Percentiles rank a stretch among this genome's conserved stretches.
Evolutionary conservation across 2,113 vertebrate species (phyloP).

Genomic region (Anoplopoma fimbria): DNA sequence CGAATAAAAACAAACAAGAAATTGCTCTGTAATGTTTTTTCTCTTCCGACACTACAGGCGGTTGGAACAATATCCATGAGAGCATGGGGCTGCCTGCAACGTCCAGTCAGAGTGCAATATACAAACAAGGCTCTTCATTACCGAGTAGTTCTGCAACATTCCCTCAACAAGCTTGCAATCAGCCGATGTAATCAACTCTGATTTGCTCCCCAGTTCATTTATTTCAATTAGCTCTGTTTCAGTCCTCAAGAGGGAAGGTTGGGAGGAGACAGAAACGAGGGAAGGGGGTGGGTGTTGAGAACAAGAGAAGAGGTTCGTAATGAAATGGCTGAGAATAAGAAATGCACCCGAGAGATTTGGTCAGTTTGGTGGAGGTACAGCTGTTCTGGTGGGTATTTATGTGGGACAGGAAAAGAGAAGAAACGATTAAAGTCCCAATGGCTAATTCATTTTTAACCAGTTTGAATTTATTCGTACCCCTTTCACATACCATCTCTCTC

Average conservation of each 20-base stretch:
- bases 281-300: slow-evolving; percentile 24
- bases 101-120: slow-evolving; percentile 57
- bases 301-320: slow-evolving; percentile 19
- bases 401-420: not conserved
- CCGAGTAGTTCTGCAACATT: slow-evolving; percentile 50
- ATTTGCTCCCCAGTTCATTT: slow-evolving; percentile 78
- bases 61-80: not conserved
- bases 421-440: not conserved
- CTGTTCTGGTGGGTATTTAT: not conserved
- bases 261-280: slow-evolving; percentile 27
- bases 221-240: slow-evolving; percentile 82
- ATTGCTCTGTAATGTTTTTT: not conserved
- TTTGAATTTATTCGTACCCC: not conserved
- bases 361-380: slow-evolving; percentile 17
- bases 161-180: slow-evolving; percentile 68
- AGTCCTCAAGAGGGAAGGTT: slow-evolving; percentile 59
- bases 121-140: slow-evolving; percentile 69
- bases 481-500: not conserved
- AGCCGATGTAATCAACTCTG: slow-evolving; percentile 75
- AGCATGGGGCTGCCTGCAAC: slow-evolving; percentile 1
- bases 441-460: not conserved
- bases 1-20: slow-evolving; percentile 67
- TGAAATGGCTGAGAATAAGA: slow-evolving; percentile 21
- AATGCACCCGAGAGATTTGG: slow-evolving; percentile 15
- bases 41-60: not conserved